A percentile compares a stretch with the other conserved stretches of the same genome.
Evolutionary conservation across 2,797 vertebrate species (phyloP).

Genomic region (Centroberyx gerrardi): DNA sequence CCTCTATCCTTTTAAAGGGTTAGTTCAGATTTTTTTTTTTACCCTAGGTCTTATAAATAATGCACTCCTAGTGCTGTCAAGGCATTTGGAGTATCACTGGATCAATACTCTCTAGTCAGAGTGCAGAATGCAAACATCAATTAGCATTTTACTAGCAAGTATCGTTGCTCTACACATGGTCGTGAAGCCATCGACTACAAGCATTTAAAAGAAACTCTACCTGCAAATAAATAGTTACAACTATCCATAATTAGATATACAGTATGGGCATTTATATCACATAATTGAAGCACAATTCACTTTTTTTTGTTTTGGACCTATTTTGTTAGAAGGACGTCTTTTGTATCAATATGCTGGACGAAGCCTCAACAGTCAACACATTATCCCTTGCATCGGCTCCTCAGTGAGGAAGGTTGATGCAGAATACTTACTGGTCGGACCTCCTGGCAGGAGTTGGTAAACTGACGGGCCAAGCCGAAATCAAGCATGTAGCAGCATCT

Average conservation of each 20-base stretch:
- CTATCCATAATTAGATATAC: background rate
- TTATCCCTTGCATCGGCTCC: background rate
- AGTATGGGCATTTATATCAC: background rate
- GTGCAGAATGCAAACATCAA: background rate
- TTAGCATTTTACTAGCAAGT: background rate
- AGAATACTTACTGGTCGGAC: constrained; percentile 88
- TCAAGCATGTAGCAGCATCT: constrained; percentile 99
- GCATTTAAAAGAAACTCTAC: background rate
- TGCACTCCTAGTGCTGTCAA: background rate
- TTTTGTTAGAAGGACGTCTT: background rate
- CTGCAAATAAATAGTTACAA: too few relatives aligned
- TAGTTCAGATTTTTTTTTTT: background rate
- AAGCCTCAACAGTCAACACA: background rate
- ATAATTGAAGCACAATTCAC: background rate
- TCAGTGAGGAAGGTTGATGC: background rate
- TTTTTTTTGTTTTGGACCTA: background rate
- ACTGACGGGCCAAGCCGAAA: constrained; percentile 96
- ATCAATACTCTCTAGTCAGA: constrained; percentile 36
- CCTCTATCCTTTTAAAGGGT: constrained; percentile 15
- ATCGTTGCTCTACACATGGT: background rate
- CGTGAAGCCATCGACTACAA: background rate
- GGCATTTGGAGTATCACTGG: constrained; percentile 26
- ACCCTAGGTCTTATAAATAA: background rate
- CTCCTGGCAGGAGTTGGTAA: constrained; percentile 96
- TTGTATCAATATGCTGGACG: background rate